Conservation (phyloP, 2,888 invertebrate genomes). For the Exocentrus adspersus region DNA sequence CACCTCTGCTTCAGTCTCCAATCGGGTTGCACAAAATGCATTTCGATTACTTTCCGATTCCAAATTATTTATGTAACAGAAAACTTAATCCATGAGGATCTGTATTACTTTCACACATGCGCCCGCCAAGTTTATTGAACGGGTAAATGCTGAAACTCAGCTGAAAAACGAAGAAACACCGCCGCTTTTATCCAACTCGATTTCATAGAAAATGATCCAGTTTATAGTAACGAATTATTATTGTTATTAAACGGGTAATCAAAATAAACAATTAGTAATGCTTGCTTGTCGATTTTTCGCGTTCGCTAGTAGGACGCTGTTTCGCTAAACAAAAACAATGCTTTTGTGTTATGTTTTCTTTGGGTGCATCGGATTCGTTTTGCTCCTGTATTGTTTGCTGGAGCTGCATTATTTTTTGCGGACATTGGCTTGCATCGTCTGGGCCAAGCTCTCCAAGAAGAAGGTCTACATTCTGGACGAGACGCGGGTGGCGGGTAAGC, state of each 20-base stretch:
- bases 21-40: too few relatives aligned
- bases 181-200: too few relatives aligned
- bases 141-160: neutral
- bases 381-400: slow-evolving; percentile 70
- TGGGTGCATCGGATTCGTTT: slow-evolving; percentile 49
- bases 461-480: slow-evolving; percentile 73
- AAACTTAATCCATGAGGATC: neutral
- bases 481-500: slow-evolving; percentile 75
- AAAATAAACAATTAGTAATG: too few relatives aligned
- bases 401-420: slow-evolving; percentile 82
- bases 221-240: too few relatives aligned
- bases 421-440: slow-evolving; percentile 73
- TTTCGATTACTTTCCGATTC: too few relatives aligned
- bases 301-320: neutral
- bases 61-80: too few relatives aligned
- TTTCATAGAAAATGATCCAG: too few relatives aligned
- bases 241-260: too few relatives aligned
- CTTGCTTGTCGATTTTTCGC: slow-evolving; percentile 15
- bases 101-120: neutral
- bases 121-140: neutral
- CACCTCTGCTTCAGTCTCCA: too few relatives aligned
- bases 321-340: slow-evolving; percentile 24
- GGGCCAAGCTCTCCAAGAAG: slow-evolving; percentile 73
- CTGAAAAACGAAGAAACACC: too few relatives aligned
- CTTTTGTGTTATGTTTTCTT: slow-evolving; percentile 31